Base-by-base conservation (phyloP, 2,888 invertebrate genomes). In the Acanthoscelides obtectus region DNA sequence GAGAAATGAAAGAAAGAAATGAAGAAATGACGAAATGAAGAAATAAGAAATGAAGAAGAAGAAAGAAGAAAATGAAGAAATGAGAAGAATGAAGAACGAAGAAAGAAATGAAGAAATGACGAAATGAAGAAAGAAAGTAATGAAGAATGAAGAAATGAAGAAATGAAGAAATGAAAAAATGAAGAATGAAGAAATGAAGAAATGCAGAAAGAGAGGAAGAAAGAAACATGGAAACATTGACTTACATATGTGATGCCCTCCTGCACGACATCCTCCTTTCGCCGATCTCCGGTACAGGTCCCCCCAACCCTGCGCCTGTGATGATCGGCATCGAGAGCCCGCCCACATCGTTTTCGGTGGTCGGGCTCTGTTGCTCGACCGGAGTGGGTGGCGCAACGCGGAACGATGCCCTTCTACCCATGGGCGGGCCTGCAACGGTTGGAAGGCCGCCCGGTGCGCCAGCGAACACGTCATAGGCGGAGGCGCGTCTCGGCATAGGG, bases 241-340 rank as follows among this genome's bases (percentile, higher is more conserved):
- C 94, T 91, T 86, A 95, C 95, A 95, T 86, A 83, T 94, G 94
- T 66, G 95, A 95, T 75, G 94, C 94, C 71, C 94, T 89, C 80
- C 95, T 89, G 75, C 94, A 88, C 76, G 90, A 45, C 45, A 45
- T 89, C 27, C 94, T 90, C 73, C 94, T 86, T 75, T 91, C 94
- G 74, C 92, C 93, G 73, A 84, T 84, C 3, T 84, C 83, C 2
- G 80, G 76, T 3, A 81, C 77, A 6, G 12, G 12, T 17, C 45
- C 45, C 17, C 5, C 45, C 45, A 4, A 1, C 12, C 1, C 45
- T 12, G 8, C 3, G 25, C 45, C 45, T 6, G 45, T 17, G 45
- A 17, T 17, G 45, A 45, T 45, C 21, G n/a, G n/a, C n/a, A 79
- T 71, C 2, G 75, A 70, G 66, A 73, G 21, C 8, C 74, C 71